Conservation (phyloP, 2,113 vertebrate genomes). For the Rissa tridactyla region DNA sequence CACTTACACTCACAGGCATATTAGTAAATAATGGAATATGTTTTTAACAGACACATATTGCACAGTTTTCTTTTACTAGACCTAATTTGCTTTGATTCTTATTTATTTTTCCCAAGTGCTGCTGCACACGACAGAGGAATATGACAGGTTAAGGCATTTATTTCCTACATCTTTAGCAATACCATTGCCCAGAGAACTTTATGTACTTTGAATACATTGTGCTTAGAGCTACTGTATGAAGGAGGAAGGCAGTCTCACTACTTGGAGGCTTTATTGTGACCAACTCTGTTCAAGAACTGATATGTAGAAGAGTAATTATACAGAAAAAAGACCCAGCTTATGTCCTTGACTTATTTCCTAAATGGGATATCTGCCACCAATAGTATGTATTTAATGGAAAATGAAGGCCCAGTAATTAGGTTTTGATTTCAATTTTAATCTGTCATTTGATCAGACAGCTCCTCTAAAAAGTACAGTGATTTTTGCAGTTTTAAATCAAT, state of each 20-base stretch:
- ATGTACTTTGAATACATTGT: neutral
- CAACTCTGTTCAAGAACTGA: neutral
- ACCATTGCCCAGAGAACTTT: neutral
- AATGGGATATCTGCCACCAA: neutral
- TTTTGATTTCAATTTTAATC: slow-evolving; percentile 5
- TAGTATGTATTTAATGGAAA: neutral
- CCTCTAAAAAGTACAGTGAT: neutral
- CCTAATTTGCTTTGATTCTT: neutral
- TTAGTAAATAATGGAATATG: neutral
- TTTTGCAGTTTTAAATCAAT: neutral
- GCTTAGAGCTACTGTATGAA: neutral
- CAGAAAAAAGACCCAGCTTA: neutral
- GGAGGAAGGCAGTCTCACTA: neutral
- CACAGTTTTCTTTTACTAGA: neutral
- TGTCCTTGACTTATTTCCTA: neutral
- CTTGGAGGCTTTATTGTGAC: neutral
- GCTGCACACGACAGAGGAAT: neutral
- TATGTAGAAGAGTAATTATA: neutral
- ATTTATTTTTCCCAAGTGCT: neutral
- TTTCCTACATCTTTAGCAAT: neutral
- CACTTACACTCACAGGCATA: neutral
- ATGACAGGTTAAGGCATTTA: neutral
- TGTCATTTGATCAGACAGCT: slow-evolving; percentile 8
- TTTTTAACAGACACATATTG: neutral
- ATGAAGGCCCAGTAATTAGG: neutral